Base-by-base conservation (phyloP, 2,113 vertebrate genomes). In the Colaptes auratus region DNA sequence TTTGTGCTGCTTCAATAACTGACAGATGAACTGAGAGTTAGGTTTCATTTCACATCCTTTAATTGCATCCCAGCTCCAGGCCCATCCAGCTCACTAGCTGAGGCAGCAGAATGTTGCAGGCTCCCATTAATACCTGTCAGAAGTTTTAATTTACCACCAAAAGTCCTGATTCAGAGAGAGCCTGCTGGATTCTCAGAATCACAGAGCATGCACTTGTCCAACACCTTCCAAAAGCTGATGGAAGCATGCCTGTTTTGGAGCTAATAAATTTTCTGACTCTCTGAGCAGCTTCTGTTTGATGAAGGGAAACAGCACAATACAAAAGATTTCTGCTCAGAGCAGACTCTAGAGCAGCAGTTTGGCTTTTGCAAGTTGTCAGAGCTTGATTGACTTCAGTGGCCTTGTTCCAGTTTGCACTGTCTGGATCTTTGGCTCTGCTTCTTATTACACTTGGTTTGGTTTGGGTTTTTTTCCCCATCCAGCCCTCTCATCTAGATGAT, bases 291-390 rank as follows among this genome's bases (percentile, higher is more conserved):
- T 82, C 74, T 94, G 46, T 91, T 59, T 73, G 72, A 76, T 76
- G 70, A 87, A 74, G 21, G 18, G 11, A 87, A 24, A 70, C 27
- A 91, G 59, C 44, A 31, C 46, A 80, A 15, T 59, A 66, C 10
- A 20, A 35, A 92, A 74, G 1, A 2, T 66, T 70, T 71, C 58
- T 80, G 31, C 70, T 88, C 48, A 65, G 84, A 89, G 60, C 94
- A 53, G 59, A 42, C 87, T 95, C 64, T 83, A 59, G 84, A 95
- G 56, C 42, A 71, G 31, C 69, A 85, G 9, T 69, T 88, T 88
- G 66, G 36, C 50, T 89, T 90, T 92, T 89, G n/a, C 28, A 64
- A 67, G 23, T 60, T 87, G 87, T 89, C 87, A 83, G 60, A 88
- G 52, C n/a, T 79, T 82, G 75, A 89, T 15, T 95, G 92, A 86